A percentile compares a stretch with the other conserved stretches of the same genome.
Conservation (phyloP, 2,888 invertebrate species). For the Papilio demoleus region DNA sequence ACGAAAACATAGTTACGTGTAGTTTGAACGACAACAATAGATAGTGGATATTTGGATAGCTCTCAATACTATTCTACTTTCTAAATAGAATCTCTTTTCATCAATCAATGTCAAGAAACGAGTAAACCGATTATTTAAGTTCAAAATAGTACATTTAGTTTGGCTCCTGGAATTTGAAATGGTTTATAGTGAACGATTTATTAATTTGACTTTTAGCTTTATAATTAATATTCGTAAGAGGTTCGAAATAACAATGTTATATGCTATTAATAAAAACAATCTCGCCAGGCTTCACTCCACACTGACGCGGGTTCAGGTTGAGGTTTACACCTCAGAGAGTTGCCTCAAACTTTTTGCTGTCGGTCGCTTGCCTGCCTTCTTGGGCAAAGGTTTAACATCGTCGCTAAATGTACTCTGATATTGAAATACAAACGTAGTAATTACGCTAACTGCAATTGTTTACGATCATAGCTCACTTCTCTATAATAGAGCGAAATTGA, state of each 20-base stretch:
- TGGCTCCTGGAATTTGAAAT: constrained; percentile 4
- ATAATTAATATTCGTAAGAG: not conserved
- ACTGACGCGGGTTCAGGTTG: too few species aligned
- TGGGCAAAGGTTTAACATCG: too few species aligned
- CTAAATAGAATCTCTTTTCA: constrained; percentile 2
- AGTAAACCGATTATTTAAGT: constrained; percentile 28
- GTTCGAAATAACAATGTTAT: not conserved
- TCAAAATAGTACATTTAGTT: constrained; percentile 25
- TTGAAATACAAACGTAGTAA: too few species aligned
- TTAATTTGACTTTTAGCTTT: not conserved
- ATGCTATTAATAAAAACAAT: too few species aligned
- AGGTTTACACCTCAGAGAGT: too few species aligned
- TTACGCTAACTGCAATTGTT: too few species aligned
- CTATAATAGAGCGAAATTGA: too few species aligned
- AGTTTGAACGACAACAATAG: constrained; percentile 4
- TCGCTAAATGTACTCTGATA: too few species aligned
- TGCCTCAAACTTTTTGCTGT: too few species aligned
- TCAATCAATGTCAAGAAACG: constrained; percentile 20
- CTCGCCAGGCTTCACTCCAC: too few species aligned
- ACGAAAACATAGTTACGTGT: not conserved
- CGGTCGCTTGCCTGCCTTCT: too few species aligned
- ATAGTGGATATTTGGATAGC: constrained; percentile 7
- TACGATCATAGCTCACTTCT: too few species aligned
- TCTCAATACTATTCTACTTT: constrained; percentile 21
- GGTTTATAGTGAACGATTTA: not conserved